Conservation (phyloP, 2,888 invertebrate genomes). For the Agrypnus murinus region DNA sequence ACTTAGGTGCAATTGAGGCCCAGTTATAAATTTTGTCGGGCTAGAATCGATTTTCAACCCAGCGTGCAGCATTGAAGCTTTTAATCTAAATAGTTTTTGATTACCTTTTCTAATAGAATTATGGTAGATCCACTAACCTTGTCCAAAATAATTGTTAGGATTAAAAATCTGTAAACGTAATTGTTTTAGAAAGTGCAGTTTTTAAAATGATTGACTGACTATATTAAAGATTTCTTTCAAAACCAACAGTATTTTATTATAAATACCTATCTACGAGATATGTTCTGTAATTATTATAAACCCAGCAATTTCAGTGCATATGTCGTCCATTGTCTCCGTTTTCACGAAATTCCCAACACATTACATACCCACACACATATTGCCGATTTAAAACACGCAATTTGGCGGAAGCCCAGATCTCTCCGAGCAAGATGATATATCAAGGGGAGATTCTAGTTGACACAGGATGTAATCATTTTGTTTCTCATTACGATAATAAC, state of each 20-base stretch:
- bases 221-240: conserved; percentile 40
- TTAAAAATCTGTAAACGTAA: too few species aligned
- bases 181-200: not conserved
- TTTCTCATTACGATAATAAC: conserved; percentile 26
- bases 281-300: conserved; percentile 35
- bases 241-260: too few species aligned
- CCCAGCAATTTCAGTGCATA: conserved; percentile 43
- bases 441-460: not conserved
- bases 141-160: too few species aligned
- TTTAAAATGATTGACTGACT: conserved; percentile 44
- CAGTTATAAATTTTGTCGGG: too few species aligned
- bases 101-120: too few species aligned
- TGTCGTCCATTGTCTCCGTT: conserved; percentile 52
- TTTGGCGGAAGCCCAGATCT: conserved; percentile 38
- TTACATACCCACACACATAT: too few species aligned
- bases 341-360: conserved; percentile 52
- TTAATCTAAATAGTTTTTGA: too few species aligned
- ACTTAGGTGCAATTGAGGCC: too few species aligned
- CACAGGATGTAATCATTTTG: conserved; percentile 15
- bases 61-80: too few species aligned
- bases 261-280: too few species aligned
- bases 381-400: conserved; percentile 47
- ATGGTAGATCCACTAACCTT: too few species aligned
- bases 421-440: not conserved
- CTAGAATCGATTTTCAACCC: too few species aligned